Base-by-base conservation (phyloP, 2,797 vertebrate species). In the Catharus ustulatus region DNA sequence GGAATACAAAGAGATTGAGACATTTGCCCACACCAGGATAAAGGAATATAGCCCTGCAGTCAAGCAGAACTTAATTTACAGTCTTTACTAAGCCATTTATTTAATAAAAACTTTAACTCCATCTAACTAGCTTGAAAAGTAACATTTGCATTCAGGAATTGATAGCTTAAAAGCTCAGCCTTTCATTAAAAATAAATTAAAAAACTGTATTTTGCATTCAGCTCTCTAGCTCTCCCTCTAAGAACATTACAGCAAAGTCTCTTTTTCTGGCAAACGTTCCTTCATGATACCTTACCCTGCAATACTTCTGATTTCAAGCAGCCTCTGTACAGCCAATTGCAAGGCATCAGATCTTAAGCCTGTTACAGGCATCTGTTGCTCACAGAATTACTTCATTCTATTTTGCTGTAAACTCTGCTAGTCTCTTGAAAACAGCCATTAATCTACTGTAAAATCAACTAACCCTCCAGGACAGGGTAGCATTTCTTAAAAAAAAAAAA, bases 361-460 rank as follows among this genome's bases (percentile, higher is more conserved):
- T 68, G 29, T 88, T 91, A 78, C 51, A 58, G 84, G 84, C 86
- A 95, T 93, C 89, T 95, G 90, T 76, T 90, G 67, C 73, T 94
- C 76, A 90, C 40, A 89, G 82, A 92, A 89, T 76, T 87, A 83
- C 43, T 87, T 92, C 75, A 92, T 96, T 94, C 76, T 94, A 9
- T 73, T 95, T 95, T 76, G 42, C 54, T 86, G 49, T 79, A 89
- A 91, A 83, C 45, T 91, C 62, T 82, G 23, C 66, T 94, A 46
- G 89, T 90, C n/a, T 91, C 64, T 46, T 89, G 76, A 92, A 93
- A 92, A 75, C 52, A 93, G 68, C 36, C 51, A 76, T 88, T 94
- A 93, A 92, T 83, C 89, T 93, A 91, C 84, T 92, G 91, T 89
- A 96, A 96, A 97, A 93, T 93, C 93, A 92, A 88, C 78, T 93